Base-by-base conservation (phyloP, 2,113 vertebrate genomes). In the Rhinoderma darwinii region DNA sequence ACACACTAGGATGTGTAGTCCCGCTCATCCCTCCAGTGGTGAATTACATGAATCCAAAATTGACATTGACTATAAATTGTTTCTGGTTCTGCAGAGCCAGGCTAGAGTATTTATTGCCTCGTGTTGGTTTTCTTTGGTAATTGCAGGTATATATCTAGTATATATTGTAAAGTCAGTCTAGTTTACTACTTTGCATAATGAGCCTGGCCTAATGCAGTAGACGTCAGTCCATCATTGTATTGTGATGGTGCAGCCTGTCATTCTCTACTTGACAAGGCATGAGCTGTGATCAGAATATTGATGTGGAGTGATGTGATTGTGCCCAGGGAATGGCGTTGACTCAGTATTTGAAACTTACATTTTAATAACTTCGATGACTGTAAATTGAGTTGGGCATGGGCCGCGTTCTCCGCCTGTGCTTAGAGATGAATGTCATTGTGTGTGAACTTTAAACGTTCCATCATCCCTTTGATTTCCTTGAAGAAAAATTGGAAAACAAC, bases 371-470 rank as follows among this genome's bases (percentile, higher is more conserved):
- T 72, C 15, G 0, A 20, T 10, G 18, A 4, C 56, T 44, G 15
- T 83, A 72, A 50, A 83, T 72, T 5, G 43, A 83, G 44, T 72
- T 44, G 27, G 5, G 30, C 66, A 10, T 32, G 39, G 44, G 47
- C 22, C 66, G 4, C 6, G 30, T 39, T 27, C 66, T 76, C 41
- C 25, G 0, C 17, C 32, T 17, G 30, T 5, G 63, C 63, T 76
- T 4, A 11, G 12, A 44, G 72, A 43, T 20, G 30, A 43, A 61
- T 54, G 54, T 22, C 32, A 75, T 44, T 76, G 37, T 61, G 17
- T n/a, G 39, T 76, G 54, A 84, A 63, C 83, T 76, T 76, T 77
- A 76, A 56, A 76, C 54, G 20, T 44, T 59, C 35, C 41, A 47
- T 76, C 72, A 86, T 41, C 74, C 11, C 30, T 59, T 56, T 30